Percentiles rank a stretch among this genome's conserved stretches.
phyloP scores from a whole-genome alignment of 2,797 vertebrate species.

The Borostomias antarcticus region DNA sequence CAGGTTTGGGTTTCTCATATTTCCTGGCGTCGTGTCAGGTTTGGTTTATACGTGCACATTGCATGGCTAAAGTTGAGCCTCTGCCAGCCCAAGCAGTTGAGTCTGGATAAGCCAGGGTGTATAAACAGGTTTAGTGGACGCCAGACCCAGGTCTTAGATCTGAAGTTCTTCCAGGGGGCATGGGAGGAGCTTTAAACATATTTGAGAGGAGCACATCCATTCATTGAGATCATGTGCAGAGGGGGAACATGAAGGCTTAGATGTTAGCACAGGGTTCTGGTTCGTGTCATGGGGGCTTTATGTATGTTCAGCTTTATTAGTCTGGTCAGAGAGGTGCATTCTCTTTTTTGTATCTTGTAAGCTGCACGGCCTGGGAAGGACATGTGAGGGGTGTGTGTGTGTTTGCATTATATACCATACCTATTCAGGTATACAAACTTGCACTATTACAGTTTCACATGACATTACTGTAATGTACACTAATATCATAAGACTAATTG shows the following conservation, averaged over 20 bases:
- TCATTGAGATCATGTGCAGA: not conserved
- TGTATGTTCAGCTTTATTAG: constrained; percentile 20
- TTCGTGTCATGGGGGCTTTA: constrained; percentile 13
- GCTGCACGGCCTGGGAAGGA: not conserved
- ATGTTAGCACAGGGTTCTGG: not conserved
- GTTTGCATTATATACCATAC: not conserved
- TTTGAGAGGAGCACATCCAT: not conserved
- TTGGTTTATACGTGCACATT: constrained; percentile 15
- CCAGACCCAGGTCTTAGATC: not conserved
- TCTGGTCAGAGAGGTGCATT: not conserved
- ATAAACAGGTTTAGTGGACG: constrained; percentile 9
- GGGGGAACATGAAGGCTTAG: not conserved
- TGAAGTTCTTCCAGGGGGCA: not conserved
- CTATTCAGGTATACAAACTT: no score
- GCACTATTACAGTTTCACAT: no score
- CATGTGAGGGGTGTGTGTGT: not conserved
- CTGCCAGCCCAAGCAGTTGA: constrained; percentile 24
- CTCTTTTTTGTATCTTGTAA: not conserved
- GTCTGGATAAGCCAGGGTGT: constrained; percentile 19
- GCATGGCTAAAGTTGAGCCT: constrained; percentile 4
- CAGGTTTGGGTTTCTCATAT: not conserved
- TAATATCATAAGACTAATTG: no score
- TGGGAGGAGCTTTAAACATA: not conserved
- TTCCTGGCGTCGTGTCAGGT: constrained; percentile 5
- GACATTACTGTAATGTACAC: no score